phyloP scores from a whole-genome alignment of 2,888 invertebrate genomes.

The Hipparchia semele region DNA sequence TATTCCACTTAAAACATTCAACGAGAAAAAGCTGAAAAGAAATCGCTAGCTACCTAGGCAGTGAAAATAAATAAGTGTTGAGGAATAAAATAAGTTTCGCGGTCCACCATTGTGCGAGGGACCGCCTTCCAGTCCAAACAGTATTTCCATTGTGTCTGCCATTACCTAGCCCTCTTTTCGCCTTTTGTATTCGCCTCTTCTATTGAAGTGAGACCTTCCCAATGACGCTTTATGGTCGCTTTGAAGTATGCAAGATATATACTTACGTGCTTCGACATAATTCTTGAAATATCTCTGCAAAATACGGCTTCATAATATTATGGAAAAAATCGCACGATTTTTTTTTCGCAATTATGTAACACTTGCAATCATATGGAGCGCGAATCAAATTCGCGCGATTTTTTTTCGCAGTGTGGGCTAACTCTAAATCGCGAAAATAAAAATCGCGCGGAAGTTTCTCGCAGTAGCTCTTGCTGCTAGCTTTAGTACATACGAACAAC shows the following conservation, averaged over 20 bases:
- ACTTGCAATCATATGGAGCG: too few species aligned
- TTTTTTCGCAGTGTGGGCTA: too few species aligned
- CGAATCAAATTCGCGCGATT: too few species aligned
- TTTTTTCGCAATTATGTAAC: too few species aligned
- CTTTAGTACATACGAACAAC: too few species aligned
- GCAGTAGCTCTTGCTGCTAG: too few species aligned
- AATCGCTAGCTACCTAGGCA: constrained; percentile 51
- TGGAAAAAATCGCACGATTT: too few species aligned
- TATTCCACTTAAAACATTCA: constrained; percentile 44
- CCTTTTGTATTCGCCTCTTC: constrained; percentile 78
- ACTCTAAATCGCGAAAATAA: too few species aligned
- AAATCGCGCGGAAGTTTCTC: too few species aligned
- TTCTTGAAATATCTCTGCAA: constrained; percentile 43
- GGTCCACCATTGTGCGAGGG: constrained; percentile 70
- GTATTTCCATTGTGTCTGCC: constrained; percentile 79
- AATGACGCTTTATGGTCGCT: constrained; percentile 77
- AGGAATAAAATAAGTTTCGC: constrained; percentile 77
- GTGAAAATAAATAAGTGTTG: constrained; percentile 72
- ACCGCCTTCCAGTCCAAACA: constrained; percentile 77
- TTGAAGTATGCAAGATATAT: constrained; percentile 75
- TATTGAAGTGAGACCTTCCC: constrained; percentile 80
- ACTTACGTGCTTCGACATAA: constrained; percentile 51
- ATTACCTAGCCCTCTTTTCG: constrained; percentile 81
- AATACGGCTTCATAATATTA: too few species aligned
- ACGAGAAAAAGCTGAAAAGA: constrained; percentile 55